Evolutionary conservation across 2,113 vertebrate genomes (phyloP).

Genomic region (Aegotheles bennettii): DNA sequence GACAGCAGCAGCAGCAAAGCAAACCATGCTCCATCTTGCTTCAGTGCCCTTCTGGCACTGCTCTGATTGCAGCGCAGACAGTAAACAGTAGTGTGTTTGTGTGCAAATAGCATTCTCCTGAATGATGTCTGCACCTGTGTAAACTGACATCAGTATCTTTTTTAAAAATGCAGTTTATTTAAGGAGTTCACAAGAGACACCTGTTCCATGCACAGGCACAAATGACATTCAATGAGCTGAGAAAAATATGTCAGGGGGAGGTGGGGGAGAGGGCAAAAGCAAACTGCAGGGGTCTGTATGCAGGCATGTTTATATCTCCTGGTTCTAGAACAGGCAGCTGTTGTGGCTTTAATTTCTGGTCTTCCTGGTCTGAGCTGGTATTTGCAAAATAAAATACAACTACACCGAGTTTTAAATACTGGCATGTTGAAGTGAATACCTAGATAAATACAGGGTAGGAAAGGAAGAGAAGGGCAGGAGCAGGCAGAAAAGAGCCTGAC

Average conservation of each 20-base stretch:
- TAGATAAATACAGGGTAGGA: not conserved
- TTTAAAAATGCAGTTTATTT: slow-evolving; percentile 53
- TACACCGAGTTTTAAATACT: not conserved
- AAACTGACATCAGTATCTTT: slow-evolving; percentile 63
- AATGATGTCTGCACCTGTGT: slow-evolving; percentile 72
- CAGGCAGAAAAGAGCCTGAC: not conserved
- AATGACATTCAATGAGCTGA: slow-evolving; percentile 18
- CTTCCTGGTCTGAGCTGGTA: not conserved
- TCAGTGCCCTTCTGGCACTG: slow-evolving; percentile 60
- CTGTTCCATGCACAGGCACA: slow-evolving; percentile 51
- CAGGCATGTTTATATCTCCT: not conserved
- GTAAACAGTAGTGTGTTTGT: slow-evolving; percentile 64
- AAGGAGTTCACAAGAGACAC: slow-evolving; percentile 66
- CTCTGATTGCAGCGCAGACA: slow-evolving; percentile 51
- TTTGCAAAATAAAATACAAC: not conserved
- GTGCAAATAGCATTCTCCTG: slow-evolving; percentile 67
- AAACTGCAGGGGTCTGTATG: not conserved
- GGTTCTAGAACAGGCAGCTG: not conserved
- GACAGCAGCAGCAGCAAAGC: slow-evolving; percentile 37
- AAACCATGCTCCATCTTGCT: slow-evolving; percentile 45
- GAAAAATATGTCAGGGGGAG: not conserved
- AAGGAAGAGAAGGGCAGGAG: not conserved
- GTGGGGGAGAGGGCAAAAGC: not conserved
- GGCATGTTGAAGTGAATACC: not conserved
- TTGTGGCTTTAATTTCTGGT: not conserved